Evolutionary conservation across 2,888 invertebrate genomes (phyloP).

Genomic region (Stenodera caucasica): DNA sequence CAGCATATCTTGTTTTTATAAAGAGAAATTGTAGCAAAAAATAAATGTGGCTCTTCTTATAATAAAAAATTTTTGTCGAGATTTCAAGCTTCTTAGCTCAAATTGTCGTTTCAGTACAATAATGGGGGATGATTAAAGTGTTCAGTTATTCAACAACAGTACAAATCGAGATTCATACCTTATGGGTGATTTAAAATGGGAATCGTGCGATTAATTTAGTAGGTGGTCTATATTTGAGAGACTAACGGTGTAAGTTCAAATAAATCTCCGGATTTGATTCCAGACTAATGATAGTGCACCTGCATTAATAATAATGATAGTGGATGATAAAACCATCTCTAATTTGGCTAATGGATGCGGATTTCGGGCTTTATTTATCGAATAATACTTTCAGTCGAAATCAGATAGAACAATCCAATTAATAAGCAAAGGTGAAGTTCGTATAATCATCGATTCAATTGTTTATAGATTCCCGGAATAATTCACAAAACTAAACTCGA

Average conservation of each 20-base stretch:
- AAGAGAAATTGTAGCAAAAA: background rate
- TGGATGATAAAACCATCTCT: background rate
- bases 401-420: too few relatives aligned
- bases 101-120: too few relatives aligned
- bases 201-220: background rate
- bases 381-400: too few relatives aligned
- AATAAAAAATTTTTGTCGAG: too few relatives aligned
- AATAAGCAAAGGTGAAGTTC: too few relatives aligned
- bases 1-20: background rate
- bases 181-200: too few relatives aligned
- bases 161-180: too few relatives aligned
- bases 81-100: too few relatives aligned
- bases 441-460: background rate
- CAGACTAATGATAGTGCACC: background rate
- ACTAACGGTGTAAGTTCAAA: background rate
- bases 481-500: conserved; percentile 27
- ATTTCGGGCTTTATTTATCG: too few relatives aligned
- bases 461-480: background rate
- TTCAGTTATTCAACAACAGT: too few relatives aligned
- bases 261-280: background rate
- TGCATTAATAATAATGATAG: background rate
- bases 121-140: too few relatives aligned
- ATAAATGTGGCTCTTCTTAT: too few relatives aligned
- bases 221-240: background rate
- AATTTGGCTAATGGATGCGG: background rate